phyloP scores from a whole-genome alignment of 2,888 invertebrate genomes.

The Xestia sexstrigata region DNA sequence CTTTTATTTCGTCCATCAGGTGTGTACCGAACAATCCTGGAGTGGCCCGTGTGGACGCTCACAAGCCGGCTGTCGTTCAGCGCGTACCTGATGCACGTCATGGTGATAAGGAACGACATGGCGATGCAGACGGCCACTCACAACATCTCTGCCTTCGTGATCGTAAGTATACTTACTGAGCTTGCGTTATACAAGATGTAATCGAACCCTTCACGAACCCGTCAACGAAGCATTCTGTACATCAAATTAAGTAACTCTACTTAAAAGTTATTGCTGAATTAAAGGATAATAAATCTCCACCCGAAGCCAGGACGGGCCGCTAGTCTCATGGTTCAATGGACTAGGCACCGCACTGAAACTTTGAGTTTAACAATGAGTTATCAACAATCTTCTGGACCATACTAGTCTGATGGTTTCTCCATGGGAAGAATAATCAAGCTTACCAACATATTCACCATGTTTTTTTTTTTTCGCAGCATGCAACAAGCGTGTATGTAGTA shows the following conservation, averaged over 20 bases:
- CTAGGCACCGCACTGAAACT: no score
- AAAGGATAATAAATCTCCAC: no score
- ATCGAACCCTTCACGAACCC: neutral
- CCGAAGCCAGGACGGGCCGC: no score
- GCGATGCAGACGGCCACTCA: constrained; percentile 42
- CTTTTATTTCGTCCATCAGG: constrained; percentile 54
- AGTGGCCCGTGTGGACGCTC: constrained; percentile 70
- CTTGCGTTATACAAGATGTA: neutral
- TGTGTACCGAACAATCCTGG: constrained; percentile 68
- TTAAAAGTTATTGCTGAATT: no score
- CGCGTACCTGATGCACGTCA: constrained; percentile 66
- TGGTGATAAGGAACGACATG: constrained; percentile 40
- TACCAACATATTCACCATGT: neutral
- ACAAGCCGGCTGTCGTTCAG: constrained; percentile 66
- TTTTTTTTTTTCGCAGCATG: neutral
- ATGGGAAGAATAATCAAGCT: neutral
- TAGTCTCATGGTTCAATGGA: no score
- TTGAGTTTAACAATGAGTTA: neutral
- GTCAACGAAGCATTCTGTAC: neutral
- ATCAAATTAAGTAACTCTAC: no score
- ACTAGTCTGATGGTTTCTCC: neutral
- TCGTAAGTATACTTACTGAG: constrained; percentile 50
- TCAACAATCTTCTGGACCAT: neutral
- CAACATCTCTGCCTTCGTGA: neutral
- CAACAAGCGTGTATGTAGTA: rapidly evolving